phyloP scores from a whole-genome alignment of 2,113 vertebrate genomes.

The Neoarius graeffei region DNA sequence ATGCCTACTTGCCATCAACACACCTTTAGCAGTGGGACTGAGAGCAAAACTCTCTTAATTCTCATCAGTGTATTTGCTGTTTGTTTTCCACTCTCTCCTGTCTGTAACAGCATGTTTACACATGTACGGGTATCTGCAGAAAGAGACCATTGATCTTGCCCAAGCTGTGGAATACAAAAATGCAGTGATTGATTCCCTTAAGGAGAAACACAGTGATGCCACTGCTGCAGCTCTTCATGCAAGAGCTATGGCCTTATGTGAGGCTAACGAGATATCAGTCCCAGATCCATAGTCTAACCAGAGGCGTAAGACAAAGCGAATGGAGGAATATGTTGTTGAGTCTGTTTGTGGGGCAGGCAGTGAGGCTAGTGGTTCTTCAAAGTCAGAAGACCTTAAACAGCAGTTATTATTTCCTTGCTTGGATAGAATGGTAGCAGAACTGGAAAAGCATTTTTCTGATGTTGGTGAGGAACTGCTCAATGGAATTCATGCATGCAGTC shows the following conservation, averaged over 20 bases:
- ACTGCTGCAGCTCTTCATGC: neutral
- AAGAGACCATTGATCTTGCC: neutral
- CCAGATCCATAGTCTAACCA: neutral
- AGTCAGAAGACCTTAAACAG: neutral
- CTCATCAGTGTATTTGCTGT: no score
- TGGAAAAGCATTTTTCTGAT: neutral
- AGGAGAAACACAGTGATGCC: neutral
- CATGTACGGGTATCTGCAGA: neutral
- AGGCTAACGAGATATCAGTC: conserved; percentile 21
- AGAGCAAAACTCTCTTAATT: no score
- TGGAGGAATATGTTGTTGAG: conserved; percentile 28
- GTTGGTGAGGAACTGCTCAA: conserved; percentile 25
- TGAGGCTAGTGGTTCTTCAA: no score
- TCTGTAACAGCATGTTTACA: neutral
- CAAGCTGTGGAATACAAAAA: neutral
- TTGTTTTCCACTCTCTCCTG: neutral
- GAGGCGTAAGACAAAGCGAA: conserved; percentile 10
- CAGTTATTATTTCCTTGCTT: no score
- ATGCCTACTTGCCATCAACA: no score
- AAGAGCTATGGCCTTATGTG: neutral
- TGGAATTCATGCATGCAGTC: conserved; percentile 18
- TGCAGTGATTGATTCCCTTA: neutral
- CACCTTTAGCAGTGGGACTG: no score
- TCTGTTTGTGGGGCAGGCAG: neutral
- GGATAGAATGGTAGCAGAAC: no score